These are phyloP conservation scores for Frankliniella fusca DNA, from an alignment of 2,888 invertebrate species.

Conservation along the genomic window DNA sequence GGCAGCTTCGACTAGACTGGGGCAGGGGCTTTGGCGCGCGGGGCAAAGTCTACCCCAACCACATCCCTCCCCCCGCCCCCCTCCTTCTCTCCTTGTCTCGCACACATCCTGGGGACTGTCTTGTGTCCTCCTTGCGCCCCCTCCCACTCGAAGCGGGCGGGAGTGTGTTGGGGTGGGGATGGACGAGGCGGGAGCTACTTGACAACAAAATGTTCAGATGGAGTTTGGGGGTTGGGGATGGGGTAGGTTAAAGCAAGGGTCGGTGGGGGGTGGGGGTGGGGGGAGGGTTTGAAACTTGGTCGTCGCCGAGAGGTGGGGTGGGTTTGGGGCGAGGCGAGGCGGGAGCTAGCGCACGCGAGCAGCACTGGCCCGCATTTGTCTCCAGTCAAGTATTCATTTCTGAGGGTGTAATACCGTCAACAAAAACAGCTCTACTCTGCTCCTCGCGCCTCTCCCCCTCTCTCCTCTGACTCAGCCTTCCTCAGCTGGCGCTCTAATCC, in stretches of 20 bases:
- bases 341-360: neutral
- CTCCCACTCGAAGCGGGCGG: too few relatives aligned
- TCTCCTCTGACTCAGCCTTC: neutral
- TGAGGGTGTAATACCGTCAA: slow-evolving; percentile 16
- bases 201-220: slow-evolving; percentile 14
- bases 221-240: neutral
- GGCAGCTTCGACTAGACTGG: too few relatives aligned
- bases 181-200: slow-evolving; percentile 2
- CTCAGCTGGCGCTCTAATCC: too few relatives aligned
- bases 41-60: too few relatives aligned
- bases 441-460: neutral
- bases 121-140: too few relatives aligned
- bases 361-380: slow-evolving; percentile 9
- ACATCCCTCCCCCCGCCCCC: too few relatives aligned
- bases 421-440: neutral
- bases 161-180: neutral
- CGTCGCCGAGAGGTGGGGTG: slow-evolving; percentile 4
- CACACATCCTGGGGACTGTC: too few relatives aligned
- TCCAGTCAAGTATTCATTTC: slow-evolving; percentile 24
- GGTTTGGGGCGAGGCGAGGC: neutral
- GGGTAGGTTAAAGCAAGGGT: neutral
- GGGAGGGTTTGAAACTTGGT: neutral
- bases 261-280: neutral
- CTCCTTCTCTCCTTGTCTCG: too few relatives aligned
- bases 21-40: too few relatives aligned